Evolutionary conservation across 2,888 invertebrate species (phyloP), one percentile per base, ranked within the genome.

Genomic region (Parnassius smintheus): DNA sequence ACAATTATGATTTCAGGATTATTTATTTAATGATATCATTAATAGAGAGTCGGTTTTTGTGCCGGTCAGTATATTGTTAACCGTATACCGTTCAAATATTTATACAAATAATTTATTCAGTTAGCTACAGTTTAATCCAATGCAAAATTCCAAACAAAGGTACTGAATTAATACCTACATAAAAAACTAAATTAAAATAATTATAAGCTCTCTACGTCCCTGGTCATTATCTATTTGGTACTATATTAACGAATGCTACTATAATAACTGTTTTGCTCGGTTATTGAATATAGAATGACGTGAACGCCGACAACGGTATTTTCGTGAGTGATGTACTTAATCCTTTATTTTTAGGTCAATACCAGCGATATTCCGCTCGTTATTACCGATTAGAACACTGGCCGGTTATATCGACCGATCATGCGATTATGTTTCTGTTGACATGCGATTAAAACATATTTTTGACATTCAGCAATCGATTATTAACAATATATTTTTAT

Each of bases 261-360:
- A 59, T 66, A 66, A 66, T 65, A 67, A 67, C 65, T 64, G 61
- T 66, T 61, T 66, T 64, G 55, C 55, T 66, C 66, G 62, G 51
- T 58, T 67, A 67, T 68, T 64, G 71, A 68, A 71, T 67, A 62
- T 64, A 56, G 58, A 69, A 69, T 68, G 56, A 67, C 65, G 66
- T 59, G 61, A 63, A 64, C 66, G 68, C 66, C 65, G 66, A 45
- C 56, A 64, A 65, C 59, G 61, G 61, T 61, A 56, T 35, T 42
- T 56, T 66, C 65, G 66, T 66, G 66, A 65, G 65, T 66, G 59
- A 66, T 65, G 69, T 67, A 66, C 67, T 57, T 65, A 65, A 67
- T 67, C 63, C 67, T 61, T 67, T 62, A 68, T 66, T 72, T 73
- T 71, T 70, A 55, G 70, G 71, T 71, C 72, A 72, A 70, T 70